Evolutionary conservation across 1,140 invertebrate species (phyloP).

Genomic region (Wasmannia auropunctata): DNA sequence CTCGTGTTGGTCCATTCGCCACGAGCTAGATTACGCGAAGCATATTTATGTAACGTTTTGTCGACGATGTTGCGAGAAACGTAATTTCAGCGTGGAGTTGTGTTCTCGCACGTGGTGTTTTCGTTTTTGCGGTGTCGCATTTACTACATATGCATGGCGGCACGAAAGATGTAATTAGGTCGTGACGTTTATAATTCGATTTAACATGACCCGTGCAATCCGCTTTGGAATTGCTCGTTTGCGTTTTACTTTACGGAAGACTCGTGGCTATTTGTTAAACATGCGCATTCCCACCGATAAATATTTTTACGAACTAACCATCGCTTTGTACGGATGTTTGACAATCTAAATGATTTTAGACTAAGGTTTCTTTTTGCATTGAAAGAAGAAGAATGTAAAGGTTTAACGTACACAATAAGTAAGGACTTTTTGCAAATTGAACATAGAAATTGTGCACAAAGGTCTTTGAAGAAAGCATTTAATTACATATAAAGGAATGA

Average conservation of each 20-base stretch:
- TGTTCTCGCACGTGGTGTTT: constrained; percentile 42
- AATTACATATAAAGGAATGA: background rate
- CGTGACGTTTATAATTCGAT: constrained; percentile 60
- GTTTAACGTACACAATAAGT: background rate
- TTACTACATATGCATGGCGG: constrained; percentile 52
- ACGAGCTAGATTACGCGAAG: constrained; percentile 40
- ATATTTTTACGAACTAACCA: constrained; percentile 29
- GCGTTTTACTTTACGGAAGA: constrained; percentile 44
- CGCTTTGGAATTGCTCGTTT: constrained; percentile 54
- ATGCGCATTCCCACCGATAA: constrained; percentile 10
- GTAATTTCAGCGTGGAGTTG: constrained; percentile 49
- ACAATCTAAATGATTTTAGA: background rate
- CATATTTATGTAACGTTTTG: constrained; percentile 58
- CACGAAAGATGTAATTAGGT: constrained; percentile 58
- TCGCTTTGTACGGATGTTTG: background rate
- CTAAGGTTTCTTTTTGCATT: background rate
- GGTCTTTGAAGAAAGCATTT: background rate
- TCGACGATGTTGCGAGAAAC: constrained; percentile 55
- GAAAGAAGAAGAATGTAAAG: background rate
- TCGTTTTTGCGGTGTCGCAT: constrained; percentile 50
- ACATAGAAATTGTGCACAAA: background rate
- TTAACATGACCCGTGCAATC: constrained; percentile 43
- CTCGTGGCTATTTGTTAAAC: constrained; percentile 31
- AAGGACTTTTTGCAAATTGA: background rate
- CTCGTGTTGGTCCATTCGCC: constrained; percentile 31